Percentiles rank a stretch among this genome's conserved stretches.
Evolutionary conservation across 2,113 vertebrate genomes (phyloP).

Genomic region (Polyodon spathula): DNA sequence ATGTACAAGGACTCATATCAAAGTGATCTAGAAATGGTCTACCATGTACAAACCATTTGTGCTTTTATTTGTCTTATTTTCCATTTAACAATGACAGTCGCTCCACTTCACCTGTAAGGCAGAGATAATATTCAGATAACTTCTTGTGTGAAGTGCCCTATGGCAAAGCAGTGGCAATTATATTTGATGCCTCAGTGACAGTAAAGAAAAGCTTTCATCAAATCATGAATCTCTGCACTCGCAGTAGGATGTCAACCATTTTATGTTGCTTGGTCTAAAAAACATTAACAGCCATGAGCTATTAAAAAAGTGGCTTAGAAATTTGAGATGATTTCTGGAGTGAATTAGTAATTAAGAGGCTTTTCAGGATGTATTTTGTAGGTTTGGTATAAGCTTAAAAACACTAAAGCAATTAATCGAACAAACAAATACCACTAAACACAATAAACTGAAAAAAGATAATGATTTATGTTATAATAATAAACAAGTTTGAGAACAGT

Average conservation of each 20-base stretch:
- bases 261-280: constrained; percentile 15
- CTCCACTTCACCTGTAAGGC: constrained; percentile 22
- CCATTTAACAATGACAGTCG: constrained; percentile 25
- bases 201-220: constrained; percentile 18
- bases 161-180: constrained; percentile 24
- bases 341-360: too few relatives aligned
- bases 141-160: constrained; percentile 11
- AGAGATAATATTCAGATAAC: constrained; percentile 8
- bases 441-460: too few relatives aligned
- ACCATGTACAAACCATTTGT: not conserved
- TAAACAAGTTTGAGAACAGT: too few relatives aligned
- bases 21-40: not conserved
- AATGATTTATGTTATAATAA: too few relatives aligned
- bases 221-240: constrained; percentile 26
- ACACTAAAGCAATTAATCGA: too few relatives aligned
- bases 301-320: constrained; percentile 21
- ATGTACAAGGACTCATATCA: not conserved
- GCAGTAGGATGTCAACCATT: constrained; percentile 1
- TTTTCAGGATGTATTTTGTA: too few relatives aligned
- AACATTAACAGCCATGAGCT: constrained; percentile 20
- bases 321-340: not conserved
- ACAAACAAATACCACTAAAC: too few relatives aligned
- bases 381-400: too few relatives aligned
- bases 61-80: constrained; percentile 16
- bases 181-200: constrained; percentile 19